Evolutionary conservation across 2,113 vertebrate genomes (phyloP), one percentile per base, ranked within the genome.

Genomic region (Lophotis ruficrista): DNA sequence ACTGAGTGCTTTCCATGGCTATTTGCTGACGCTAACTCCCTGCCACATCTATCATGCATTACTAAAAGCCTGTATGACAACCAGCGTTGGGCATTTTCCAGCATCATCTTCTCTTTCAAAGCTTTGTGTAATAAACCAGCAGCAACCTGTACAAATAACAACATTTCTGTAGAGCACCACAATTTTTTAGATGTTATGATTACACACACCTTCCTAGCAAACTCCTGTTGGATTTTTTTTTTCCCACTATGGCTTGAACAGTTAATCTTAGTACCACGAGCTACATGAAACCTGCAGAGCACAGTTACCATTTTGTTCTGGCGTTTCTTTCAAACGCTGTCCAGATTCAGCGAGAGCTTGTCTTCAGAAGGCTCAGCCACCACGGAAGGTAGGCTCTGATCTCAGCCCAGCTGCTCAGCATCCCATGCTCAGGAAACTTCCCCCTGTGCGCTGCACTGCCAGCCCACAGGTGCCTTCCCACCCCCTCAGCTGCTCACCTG

Each of bases 381-480:
- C 58, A 4, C 1, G 0, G 33, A 37, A 10, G 22, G 24, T 0
- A 6, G 27, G 23, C 22, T 80, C 48, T 47, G 48, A 64, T 25
- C 60, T 60, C 31, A 47, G 66, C 61, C 41, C 60, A 73, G 70
- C 57, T 2, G 2, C 61, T 14, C 9, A 5, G 56, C 10, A 3
- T 8, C 0, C 9, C 5, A 4, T 7, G 23, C 7, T n/a, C 77
- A 66, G 60, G 53, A 43, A 57, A 57, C 35, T 43, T 24, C 69
- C 50, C 35, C 38, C 50, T 4, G 18, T 10, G 19, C 27, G 0
- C 16, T 4, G 20, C 54, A 66, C 24, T 54, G 22, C 69, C 58
- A 54, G 48, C 30, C 43, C n/a, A 41, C 30, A 4, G 23, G 27
- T 58, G 37, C 50, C 51, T 85, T 41, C 33, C 58, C 57, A 71